Percentiles rank a stretch among this genome's conserved stretches.
phyloP scores from a whole-genome alignment of 2,113 vertebrate genomes.

The Myocastor coypus region DNA sequence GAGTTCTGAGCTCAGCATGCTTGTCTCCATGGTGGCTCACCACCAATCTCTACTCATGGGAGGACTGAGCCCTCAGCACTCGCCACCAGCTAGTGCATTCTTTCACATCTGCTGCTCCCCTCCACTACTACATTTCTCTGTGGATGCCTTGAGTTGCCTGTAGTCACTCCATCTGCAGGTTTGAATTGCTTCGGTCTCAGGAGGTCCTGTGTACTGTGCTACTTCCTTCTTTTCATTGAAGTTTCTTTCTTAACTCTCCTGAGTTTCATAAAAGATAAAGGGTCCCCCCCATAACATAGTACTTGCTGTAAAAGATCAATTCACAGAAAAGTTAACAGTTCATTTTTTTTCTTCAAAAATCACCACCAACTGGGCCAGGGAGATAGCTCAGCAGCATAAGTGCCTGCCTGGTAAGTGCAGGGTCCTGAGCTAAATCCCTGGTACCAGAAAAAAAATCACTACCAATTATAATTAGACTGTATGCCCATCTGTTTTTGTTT shows the following conservation, averaged over 20 bases:
- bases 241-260: not conserved
- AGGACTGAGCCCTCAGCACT: not conserved
- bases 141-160: not conserved
- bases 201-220: not conserved
- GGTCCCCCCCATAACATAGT: not conserved
- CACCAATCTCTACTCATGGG: not conserved
- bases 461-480: slow-evolving; percentile 8
- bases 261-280: not conserved
- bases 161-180: not conserved
- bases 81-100: not conserved
- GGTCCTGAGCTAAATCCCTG: no score
- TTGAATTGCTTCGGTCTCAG: not conserved
- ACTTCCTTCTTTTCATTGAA: not conserved
- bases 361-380: not conserved
- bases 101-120: not conserved
- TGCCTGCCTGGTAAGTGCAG: no score
- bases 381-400: no score
- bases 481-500: not conserved
- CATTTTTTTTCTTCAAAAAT: slow-evolving; percentile 51
- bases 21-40: not conserved
- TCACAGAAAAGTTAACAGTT: slow-evolving; percentile 50
- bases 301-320: slow-evolving; percentile 36
- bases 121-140: not conserved
- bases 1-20: not conserved
- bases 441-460: not conserved